Percentiles rank a stretch among this genome's conserved stretches.
Evolutionary conservation across 1,140 invertebrate genomes (phyloP).

Genomic region (Drosophila kepulauana): DNA sequence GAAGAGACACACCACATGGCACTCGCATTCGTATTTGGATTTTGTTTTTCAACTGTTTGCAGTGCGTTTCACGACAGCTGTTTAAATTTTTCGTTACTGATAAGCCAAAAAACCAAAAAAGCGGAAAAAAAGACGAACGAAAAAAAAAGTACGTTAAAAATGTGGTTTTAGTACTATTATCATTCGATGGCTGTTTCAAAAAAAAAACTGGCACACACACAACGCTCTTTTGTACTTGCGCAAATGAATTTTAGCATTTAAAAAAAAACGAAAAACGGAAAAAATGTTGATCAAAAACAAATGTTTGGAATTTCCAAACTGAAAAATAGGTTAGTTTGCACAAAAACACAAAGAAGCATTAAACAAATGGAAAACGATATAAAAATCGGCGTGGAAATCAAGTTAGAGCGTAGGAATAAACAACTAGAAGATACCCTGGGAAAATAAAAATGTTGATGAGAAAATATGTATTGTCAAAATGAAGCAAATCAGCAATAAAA

Average conservation of each 20-base stretch:
- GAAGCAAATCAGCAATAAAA: too few species aligned
- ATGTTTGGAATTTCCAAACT: slow-evolving; percentile 48
- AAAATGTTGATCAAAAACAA: slow-evolving; percentile 63
- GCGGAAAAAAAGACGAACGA: slow-evolving; percentile 19
- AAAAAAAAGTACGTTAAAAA: slow-evolving; percentile 28
- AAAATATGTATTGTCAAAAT: too few species aligned
- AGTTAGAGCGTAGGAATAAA: not conserved
- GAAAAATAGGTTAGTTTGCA: slow-evolving; percentile 59
- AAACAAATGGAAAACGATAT: slow-evolving; percentile 16
- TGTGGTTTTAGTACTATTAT: slow-evolving; percentile 33
- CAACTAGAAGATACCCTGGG: not conserved
- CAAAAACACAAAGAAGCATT: slow-evolving; percentile 15
- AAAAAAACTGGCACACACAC: slow-evolving; percentile 44
- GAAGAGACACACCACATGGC: slow-evolving; percentile 38
- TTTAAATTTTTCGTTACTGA: slow-evolving; percentile 71
- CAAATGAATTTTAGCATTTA: slow-evolving; percentile 61
- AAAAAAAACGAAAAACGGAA: not conserved
- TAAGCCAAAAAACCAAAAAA: slow-evolving; percentile 47
- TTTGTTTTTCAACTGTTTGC: slow-evolving; percentile 47
- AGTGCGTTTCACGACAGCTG: slow-evolving; percentile 62
- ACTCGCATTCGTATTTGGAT: slow-evolving; percentile 47
- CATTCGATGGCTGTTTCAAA: slow-evolving; percentile 44
- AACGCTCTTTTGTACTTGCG: slow-evolving; percentile 59
- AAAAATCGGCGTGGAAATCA: slow-evolving; percentile 33
- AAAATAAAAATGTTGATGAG: too few species aligned